Conservation (phyloP, 2,113 vertebrate species). For the Capricornis sumatraensis region DNA sequence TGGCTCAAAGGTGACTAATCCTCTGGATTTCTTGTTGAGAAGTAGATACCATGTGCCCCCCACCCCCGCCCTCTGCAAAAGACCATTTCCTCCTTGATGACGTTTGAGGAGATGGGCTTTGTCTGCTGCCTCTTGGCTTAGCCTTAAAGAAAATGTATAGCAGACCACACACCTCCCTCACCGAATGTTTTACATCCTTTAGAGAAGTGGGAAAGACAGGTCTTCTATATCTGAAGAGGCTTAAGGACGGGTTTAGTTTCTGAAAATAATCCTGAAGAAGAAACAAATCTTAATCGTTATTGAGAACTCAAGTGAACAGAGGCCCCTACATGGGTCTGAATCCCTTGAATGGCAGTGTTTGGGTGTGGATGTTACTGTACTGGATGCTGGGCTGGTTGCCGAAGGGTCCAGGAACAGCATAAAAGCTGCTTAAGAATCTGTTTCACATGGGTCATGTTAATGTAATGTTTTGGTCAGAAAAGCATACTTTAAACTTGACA, state of each 20-base stretch:
- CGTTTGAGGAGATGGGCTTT: not conserved
- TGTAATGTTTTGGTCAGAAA: not conserved
- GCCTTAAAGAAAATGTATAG: not conserved
- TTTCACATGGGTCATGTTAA: not conserved
- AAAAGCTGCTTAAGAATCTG: not conserved
- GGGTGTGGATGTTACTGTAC: not conserved
- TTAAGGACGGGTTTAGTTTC: not conserved
- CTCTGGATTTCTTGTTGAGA: not conserved
- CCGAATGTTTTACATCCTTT: not conserved
- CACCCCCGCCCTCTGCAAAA: accelerated
- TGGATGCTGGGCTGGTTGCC: not conserved
- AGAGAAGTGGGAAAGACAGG: not conserved
- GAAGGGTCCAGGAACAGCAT: accelerated
- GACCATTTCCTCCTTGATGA: not conserved
- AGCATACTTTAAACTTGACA: not conserved
- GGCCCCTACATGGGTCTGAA: conserved; percentile 55
- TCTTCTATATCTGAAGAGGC: not conserved
- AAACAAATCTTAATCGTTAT: not conserved
- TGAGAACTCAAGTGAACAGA: not conserved
- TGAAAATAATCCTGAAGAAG: not conserved
- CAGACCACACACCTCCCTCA: no score
- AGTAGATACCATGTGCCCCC: not conserved
- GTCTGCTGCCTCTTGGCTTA: not conserved
- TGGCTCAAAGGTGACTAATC: not conserved
- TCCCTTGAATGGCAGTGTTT: not conserved